Evolutionary conservation across 2,888 invertebrate species (phyloP).

Genomic region (Cosmia trapezina): DNA sequence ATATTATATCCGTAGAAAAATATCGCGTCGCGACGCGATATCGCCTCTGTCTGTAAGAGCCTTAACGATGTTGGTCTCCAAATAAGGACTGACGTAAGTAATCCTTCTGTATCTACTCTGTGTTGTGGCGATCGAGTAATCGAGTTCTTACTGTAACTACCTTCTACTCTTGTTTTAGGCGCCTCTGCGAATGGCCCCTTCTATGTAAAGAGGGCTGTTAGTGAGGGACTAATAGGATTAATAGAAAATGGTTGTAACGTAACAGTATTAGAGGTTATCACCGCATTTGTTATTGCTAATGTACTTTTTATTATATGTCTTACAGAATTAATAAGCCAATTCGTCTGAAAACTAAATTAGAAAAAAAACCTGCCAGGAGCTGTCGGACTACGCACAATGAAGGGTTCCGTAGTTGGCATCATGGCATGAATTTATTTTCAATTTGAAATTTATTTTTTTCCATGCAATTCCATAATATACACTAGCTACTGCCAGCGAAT

Average conservation of each 20-base stretch:
- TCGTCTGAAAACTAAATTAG: background rate
- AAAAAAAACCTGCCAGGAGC: background rate
- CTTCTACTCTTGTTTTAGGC: slow-evolving; percentile 66
- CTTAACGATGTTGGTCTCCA: no score
- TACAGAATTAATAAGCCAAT: background rate
- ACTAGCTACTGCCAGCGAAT: no score
- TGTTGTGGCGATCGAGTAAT: slow-evolving; percentile 64
- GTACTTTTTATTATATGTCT: background rate
- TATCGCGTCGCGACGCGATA: no score
- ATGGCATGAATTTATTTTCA: no score
- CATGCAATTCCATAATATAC: no score
- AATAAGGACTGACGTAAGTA: background rate
- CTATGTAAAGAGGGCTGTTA: slow-evolving; percentile 48
- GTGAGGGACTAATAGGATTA: slow-evolving; percentile 57
- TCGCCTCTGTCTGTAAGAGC: no score
- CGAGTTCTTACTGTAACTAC: slow-evolving; percentile 67
- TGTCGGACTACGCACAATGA: no score
- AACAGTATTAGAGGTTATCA: slow-evolving; percentile 22
- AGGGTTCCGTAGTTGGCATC: no score
- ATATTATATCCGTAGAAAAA: no score
- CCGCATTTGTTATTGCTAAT: slow-evolving; percentile 19
- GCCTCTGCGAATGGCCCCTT: slow-evolving; percentile 46
- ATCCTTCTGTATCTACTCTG: slow-evolving; percentile 20
- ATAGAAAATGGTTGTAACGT: slow-evolving; percentile 56
- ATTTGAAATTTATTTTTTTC: no score